phyloP scores from a whole-genome alignment of 2,113 vertebrate species.

The Heteronetta atricapilla region DNA sequence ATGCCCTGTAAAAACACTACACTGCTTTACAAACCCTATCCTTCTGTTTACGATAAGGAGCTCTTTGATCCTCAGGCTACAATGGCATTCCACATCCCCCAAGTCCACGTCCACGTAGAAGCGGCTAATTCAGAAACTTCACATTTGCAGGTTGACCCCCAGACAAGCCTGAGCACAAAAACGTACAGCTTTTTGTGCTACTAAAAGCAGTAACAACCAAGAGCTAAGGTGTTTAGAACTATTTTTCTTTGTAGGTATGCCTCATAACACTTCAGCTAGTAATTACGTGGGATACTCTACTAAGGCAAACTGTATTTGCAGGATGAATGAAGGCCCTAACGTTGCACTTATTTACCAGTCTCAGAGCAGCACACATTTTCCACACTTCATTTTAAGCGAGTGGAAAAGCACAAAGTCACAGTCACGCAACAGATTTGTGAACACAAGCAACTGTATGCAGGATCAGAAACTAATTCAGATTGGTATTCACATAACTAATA shows the following conservation, averaged over 20 bases:
- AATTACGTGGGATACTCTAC: neutral
- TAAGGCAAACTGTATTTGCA: neutral
- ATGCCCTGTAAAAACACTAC: neutral
- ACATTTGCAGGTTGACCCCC: neutral
- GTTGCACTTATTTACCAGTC: neutral
- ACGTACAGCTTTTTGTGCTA: neutral
- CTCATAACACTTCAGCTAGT: neutral
- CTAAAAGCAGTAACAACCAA: neutral
- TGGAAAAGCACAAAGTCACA: neutral
- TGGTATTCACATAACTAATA: neutral
- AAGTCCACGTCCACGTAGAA: neutral
- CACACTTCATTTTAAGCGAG: neutral
- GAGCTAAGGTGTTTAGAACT: neutral
- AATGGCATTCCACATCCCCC: neutral
- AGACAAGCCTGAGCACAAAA: neutral
- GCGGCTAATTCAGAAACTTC: neutral
- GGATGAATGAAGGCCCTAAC: neutral
- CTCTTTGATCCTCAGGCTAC: neutral
- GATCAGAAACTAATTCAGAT: neutral
- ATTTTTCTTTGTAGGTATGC: neutral
- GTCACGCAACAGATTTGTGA: neutral
- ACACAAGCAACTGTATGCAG: neutral
- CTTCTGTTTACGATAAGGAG: neutral
- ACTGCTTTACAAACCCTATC: neutral
- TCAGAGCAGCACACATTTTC: neutral